phyloP scores from a whole-genome alignment of 1,140 invertebrate species.

The Rhyacophila brunnea region DNA sequence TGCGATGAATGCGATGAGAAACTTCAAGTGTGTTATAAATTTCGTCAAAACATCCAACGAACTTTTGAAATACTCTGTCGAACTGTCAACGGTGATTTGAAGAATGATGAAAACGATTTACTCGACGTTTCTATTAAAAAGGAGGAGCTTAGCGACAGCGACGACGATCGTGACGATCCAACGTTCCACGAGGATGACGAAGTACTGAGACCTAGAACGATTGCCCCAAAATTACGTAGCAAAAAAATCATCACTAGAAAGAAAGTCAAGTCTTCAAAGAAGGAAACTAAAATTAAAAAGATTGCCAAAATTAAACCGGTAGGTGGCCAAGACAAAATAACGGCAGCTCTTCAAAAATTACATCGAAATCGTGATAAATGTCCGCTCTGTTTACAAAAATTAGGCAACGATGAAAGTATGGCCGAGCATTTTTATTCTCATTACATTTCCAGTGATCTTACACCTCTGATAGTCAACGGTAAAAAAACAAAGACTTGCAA shows the following conservation, averaged over 20 bases:
- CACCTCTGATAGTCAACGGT: conserved; percentile 27
- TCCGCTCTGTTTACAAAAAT: conserved; percentile 41
- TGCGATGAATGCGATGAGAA: conserved; percentile 17
- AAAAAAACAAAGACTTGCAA: conserved; percentile 28
- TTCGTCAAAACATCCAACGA: conserved; percentile 18
- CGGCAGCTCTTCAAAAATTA: conserved; percentile 24
- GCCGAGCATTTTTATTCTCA: conserved; percentile 35
- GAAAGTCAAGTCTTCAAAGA: not conserved
- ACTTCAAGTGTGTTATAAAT: conserved; percentile 15
- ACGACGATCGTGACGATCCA: conserved; percentile 6
- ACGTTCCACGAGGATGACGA: conserved; percentile 2
- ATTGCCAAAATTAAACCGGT: conserved; percentile 1
- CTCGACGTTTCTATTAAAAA: not conserved
- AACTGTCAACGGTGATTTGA: conserved; percentile 9
- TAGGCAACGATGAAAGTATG: conserved; percentile 40
- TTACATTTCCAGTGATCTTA: conserved; percentile 18
- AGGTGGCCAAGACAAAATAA: conserved; percentile 20
- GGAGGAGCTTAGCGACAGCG: not conserved
- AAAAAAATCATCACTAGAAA: not conserved
- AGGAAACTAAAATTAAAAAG: conserved; percentile 13
- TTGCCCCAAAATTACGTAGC: conserved; percentile 4
- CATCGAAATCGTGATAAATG: conserved; percentile 29
- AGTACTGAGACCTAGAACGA: not conserved
- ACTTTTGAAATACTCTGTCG: conserved; percentile 20
- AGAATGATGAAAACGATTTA: conserved; percentile 1